Evolutionary conservation across 1,140 invertebrate species (phyloP).

Genomic region (Lucilia sericata): DNA sequence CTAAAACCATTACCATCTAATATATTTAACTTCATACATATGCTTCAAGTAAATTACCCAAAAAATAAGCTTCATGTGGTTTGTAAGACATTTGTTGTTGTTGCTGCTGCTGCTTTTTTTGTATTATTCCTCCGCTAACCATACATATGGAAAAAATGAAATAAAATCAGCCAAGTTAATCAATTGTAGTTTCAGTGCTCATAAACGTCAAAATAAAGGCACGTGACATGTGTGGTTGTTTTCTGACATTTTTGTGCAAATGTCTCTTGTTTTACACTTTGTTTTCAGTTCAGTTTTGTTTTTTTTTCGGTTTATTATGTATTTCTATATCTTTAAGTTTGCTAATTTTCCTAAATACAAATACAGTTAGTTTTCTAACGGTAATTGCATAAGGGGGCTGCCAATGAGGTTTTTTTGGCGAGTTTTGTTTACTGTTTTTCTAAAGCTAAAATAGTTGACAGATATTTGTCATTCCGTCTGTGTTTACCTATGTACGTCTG

Average conservation of each 20-base stretch:
- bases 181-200: constrained; percentile 40
- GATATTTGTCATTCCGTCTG: no score
- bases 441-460: no score
- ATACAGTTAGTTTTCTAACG: no score
- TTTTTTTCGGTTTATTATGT: neutral
- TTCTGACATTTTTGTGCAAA: neutral
- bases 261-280: neutral
- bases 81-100: neutral
- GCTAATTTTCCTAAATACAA: neutral
- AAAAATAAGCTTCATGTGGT: neutral
- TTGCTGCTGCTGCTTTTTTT: neutral
- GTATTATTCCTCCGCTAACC: neutral
- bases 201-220: constrained; percentile 43
- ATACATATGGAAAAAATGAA: neutral
- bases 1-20: neutral
- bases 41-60: neutral
- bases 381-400: no score
- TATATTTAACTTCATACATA: constrained; percentile 13
- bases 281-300: neutral
- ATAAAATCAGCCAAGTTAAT: constrained; percentile 38
- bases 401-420: no score
- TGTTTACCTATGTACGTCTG: no score
- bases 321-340: neutral
- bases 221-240: constrained; percentile 28
- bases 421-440: no score